A percentile compares a stretch with the other conserved stretches of the same genome.
phyloP scores from a whole-genome alignment of 1,140 invertebrate species.

The Nymphalis io region DNA sequence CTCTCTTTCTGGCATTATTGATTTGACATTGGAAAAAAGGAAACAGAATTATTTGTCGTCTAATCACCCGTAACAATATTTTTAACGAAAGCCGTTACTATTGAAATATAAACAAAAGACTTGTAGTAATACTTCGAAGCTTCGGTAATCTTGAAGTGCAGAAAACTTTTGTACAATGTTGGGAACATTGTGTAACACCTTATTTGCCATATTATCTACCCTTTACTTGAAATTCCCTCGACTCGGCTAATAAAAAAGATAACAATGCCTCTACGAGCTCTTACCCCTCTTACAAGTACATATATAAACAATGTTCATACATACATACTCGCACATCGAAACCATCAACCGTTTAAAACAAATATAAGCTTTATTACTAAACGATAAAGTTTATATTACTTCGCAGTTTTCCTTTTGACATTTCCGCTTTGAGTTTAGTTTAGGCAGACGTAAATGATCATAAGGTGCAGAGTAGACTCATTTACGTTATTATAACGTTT shows the following conservation, averaged over 20 bases:
- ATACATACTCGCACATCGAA: conserved; percentile 1
- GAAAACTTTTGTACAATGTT: conserved; percentile 1
- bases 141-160: not conserved
- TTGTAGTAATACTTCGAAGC: no score
- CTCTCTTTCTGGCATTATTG: no score
- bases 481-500: conserved; percentile 1
- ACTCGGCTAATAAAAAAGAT: conserved; percentile 39
- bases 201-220: conserved; percentile 45
- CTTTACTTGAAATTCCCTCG: conserved; percentile 36
- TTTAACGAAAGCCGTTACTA: no score
- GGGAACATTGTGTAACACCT: conserved; percentile 22
- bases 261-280: conserved; percentile 34
- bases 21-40: no score
- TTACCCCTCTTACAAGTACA: conserved; percentile 22
- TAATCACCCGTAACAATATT: no score
- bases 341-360: not conserved
- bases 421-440: not conserved
- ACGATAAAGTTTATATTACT: not conserved
- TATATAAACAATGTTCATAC: conserved; percentile 13
- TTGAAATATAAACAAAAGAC: no score
- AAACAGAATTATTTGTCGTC: no score
- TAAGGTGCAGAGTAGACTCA: not conserved
- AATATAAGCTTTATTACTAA: conserved; percentile 1
- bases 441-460: not conserved
- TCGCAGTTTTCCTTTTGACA: not conserved